phyloP scores from a whole-genome alignment of 1,140 invertebrate species.

The Kradibia gibbosae region DNA sequence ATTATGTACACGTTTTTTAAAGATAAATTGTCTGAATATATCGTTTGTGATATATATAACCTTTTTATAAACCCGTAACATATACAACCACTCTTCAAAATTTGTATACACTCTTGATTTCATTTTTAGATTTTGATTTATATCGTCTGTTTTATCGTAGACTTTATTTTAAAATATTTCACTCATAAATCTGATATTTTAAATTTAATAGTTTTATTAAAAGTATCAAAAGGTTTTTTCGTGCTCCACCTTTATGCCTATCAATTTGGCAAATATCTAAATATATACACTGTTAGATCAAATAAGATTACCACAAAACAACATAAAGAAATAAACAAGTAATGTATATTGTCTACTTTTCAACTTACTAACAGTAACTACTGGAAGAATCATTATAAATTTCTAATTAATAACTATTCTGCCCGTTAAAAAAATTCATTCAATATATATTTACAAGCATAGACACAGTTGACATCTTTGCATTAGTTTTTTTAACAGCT shows the following conservation, averaged over 20 bases:
- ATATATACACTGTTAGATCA: neutral
- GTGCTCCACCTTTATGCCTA: neutral
- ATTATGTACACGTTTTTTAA: too few species aligned
- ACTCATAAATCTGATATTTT: slow-evolving; percentile 1
- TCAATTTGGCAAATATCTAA: neutral
- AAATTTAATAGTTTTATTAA: slow-evolving; percentile 8
- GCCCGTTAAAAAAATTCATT: neutral
- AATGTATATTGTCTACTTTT: neutral
- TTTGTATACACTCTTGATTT: neutral
- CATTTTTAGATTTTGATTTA: neutral
- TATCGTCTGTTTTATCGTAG: slow-evolving; percentile 14
- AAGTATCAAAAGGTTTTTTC: slow-evolving; percentile 13
- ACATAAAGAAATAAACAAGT: neutral
- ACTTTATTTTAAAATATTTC: neutral
- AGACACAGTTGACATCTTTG: slow-evolving; percentile 2
- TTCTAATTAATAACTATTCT: neutral
- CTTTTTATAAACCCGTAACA: neutral
- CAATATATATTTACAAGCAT: neutral
- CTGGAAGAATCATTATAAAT: slow-evolving; percentile 20
- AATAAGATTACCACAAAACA: slow-evolving; percentile 13
- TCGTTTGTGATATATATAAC: neutral
- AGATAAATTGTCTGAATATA: neutral
- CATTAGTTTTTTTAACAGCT: neutral
- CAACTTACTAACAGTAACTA: neutral
- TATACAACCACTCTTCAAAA: neutral